phyloP scores from a whole-genome alignment of 2,888 invertebrate genomes.

The Teleiodes luculella region DNA sequence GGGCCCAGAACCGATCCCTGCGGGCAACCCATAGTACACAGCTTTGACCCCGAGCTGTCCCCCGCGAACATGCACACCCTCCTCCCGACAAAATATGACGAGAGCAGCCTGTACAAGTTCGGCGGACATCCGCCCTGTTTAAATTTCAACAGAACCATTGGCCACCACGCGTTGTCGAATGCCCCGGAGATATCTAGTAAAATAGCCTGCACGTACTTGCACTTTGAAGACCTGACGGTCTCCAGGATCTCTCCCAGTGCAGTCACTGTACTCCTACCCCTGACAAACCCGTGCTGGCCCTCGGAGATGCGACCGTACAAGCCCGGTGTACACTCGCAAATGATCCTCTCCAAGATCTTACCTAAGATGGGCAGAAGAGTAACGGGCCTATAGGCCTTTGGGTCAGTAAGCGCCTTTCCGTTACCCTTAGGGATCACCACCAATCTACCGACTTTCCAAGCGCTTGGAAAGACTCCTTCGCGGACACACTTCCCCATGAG shows the following conservation, averaged over 20 bases:
- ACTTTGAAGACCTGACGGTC: not conserved
- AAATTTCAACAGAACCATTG: slow-evolving; percentile 18
- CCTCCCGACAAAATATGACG: not conserved
- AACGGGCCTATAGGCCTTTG: not conserved
- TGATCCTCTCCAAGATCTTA: slow-evolving; percentile 14
- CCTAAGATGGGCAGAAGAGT: slow-evolving; percentile 24
- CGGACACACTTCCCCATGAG: slow-evolving; percentile 8
- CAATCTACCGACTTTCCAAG: slow-evolving; percentile 18
- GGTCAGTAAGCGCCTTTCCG: not conserved
- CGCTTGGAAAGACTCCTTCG: slow-evolving; percentile 12
- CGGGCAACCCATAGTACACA: slow-evolving; percentile 22
- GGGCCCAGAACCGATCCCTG: slow-evolving; percentile 22
- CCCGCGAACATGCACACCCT: not conserved
- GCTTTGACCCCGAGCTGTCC: slow-evolving; percentile 5
- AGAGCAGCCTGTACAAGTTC: slow-evolving; percentile 1
- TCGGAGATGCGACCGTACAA: slow-evolving; percentile 7
- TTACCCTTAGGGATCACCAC: slow-evolving; percentile 17
- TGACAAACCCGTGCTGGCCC: slow-evolving; percentile 28
- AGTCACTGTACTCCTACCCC: slow-evolving; percentile 6
- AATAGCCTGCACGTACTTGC: slow-evolving; percentile 24
- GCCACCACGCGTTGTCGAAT: slow-evolving; percentile 35
- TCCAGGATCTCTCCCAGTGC: not conserved
- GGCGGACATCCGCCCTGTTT: not conserved
- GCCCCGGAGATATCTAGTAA: slow-evolving; percentile 37
- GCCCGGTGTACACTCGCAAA: slow-evolving; percentile 1